Conservation (phyloP, 2,888 invertebrate species). For the Bugula neritina region DNA sequence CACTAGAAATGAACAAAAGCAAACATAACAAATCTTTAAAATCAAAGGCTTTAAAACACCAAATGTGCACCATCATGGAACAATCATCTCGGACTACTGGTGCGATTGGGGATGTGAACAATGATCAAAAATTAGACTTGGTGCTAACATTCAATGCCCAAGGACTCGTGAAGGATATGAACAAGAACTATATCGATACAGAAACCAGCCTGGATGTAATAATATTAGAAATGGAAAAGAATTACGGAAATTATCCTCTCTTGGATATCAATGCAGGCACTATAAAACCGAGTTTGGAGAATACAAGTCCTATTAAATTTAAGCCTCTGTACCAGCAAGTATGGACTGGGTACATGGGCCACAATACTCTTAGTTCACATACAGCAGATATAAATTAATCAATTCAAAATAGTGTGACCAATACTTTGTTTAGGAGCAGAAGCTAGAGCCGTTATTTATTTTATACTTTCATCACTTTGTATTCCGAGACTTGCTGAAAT, state of each 20-base stretch:
- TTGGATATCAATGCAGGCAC: neutral
- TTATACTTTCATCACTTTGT: too few species aligned
- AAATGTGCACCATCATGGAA: conserved; percentile 21
- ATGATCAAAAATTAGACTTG: conserved; percentile 40
- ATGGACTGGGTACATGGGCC: conserved; percentile 34
- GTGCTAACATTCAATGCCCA: conserved; percentile 34
- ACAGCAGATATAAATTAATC: neutral
- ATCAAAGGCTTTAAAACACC: too few species aligned
- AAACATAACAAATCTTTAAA: too few species aligned
- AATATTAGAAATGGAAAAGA: conserved; percentile 29
- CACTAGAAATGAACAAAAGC: too few species aligned
- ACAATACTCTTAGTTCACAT: conserved; percentile 26
- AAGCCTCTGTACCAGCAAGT: conserved; percentile 30
- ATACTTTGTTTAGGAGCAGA: too few species aligned
- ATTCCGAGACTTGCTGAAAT: too few species aligned
- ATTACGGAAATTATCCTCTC: conserved; percentile 20
- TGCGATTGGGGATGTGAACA: conserved; percentile 44
- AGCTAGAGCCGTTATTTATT: too few species aligned
- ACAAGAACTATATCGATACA: conserved; percentile 28
- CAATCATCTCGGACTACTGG: conserved; percentile 33
- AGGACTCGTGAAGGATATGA: conserved; percentile 27
- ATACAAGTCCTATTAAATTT: conserved; percentile 27
- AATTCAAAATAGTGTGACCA: too few species aligned
- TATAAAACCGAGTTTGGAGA: neutral
- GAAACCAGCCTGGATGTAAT: conserved; percentile 26